Evolutionary conservation across 2,113 vertebrate genomes (phyloP), one percentile per base, ranked within the genome.

Genomic region (Malurus elegans): DNA sequence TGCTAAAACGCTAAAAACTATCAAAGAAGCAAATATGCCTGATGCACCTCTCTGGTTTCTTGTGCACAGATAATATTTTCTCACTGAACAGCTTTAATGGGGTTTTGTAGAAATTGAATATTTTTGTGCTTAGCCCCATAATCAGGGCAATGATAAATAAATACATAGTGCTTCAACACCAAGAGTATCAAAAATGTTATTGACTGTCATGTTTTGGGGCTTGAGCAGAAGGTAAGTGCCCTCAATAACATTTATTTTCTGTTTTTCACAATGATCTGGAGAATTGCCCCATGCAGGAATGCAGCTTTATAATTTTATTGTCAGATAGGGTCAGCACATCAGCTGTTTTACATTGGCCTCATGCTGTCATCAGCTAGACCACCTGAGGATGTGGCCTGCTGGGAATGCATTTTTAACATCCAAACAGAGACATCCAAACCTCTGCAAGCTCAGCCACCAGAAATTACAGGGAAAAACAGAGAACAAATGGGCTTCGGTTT

Each of bases 351-450:
- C 54, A 79, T 90, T 83, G 96, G 38, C 51, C 56, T 57, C 66
- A 83, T 86, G 74, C 79, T 95, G 90, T 86, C 91, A 90, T 51
- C 90, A 90, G 7, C 88, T 7, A 69, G 94, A 91, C 93, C 90
- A 92, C 91, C 94, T 90, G 93, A 93, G 74, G 93, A 90, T 86
- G 47, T 62, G 58, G 20, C 85, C 62, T 94, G 85, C 74, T 94
- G 93, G 66, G 87, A 73, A 62, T 92, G 71, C 74, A 36, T 93
- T 93, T 79, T 50, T 90, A 73, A 74, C 79, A 58, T 62, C 79
- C 54, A 86, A 80, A 88, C 31, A 76, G 51, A 84, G 44, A 71
- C 26, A 88, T 90, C 32, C 72, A 60, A 89, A 84, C 24, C 34
- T 76, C 64, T 60, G 31, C 74, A 48, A 83, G 44, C 75, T 83